Evolutionary conservation across 1,140 invertebrate species (phyloP), one percentile per base, ranked within the genome.

Genomic region (Antheraea mylitta): DNA sequence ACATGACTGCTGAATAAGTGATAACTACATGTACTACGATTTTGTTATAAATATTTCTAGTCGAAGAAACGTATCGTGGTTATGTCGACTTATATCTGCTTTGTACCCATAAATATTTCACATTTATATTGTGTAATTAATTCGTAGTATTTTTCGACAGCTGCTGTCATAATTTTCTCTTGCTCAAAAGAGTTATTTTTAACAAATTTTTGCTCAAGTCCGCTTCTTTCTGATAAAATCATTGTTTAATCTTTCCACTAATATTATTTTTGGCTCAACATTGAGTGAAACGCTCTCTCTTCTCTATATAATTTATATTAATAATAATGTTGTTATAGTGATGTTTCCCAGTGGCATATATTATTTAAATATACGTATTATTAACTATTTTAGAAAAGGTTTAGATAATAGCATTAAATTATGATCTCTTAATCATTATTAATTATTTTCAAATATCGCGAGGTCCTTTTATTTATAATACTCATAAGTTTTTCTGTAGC

Each of bases 341-440:
- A 68, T 70, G 53, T 82, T 82, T 75, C 77, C 81, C 83, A 83
- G 80, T 88, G 82, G 80, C 81, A 85, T 82, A 81, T 88, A 80
- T 82, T 80, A 83, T 82, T 78, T 81, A 53, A 81, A 79, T 80
- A 70, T 83, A 79, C 81, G 75, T 83, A 85, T 87, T 86, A 79
- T 87, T 89, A 80, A 87, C 81, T 92, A 90, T 89, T 89, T 74
- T 92, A 90, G 85, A 74, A 86, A 87, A 73, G 72, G 80, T 69
- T 73, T 89, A 90, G 84, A 59, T 75, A 79, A 75, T 88, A 87
- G 84, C 73, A 77, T 81, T 89, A 87, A 90, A 91, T 86, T 90
- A 91, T 92, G 90, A 92, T 92, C 90, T 92, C 90, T 92, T 92
- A 92, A 92, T 90, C 87, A 89, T 84, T 92, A 91, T 91, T 91